Evolutionary conservation across 2,888 invertebrate genomes (phyloP).

Genomic region (Phania funesta): DNA sequence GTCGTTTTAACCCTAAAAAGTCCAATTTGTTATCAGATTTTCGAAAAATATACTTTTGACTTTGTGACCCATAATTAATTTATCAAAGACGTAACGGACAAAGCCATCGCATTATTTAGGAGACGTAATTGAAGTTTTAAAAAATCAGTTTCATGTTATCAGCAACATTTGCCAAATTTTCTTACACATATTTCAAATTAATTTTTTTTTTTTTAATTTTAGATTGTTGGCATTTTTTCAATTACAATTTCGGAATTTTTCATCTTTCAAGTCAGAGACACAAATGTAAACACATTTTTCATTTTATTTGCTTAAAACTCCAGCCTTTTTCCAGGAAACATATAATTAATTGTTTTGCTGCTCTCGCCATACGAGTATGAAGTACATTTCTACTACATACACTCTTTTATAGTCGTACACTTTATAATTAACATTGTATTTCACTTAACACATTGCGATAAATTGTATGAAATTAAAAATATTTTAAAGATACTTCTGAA

Average conservation of each 20-base stretch:
- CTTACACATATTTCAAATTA: too few species aligned
- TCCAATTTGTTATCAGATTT: too few species aligned
- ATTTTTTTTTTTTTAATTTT: too few species aligned
- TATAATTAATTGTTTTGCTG: constrained; percentile 11
- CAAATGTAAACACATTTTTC: not conserved
- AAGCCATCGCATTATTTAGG: too few species aligned
- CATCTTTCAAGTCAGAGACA: constrained; percentile 6
- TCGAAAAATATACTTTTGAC: too few species aligned
- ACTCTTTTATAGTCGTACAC: constrained; percentile 8
- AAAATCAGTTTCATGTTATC: too few species aligned
- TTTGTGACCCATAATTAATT: too few species aligned
- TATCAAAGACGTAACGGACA: too few species aligned
- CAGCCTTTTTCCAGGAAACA: constrained; percentile 28
- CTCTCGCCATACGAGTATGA: not conserved
- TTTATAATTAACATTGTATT: constrained; percentile 59
- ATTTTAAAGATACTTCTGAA: not conserved
- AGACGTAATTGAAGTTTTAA: too few species aligned
- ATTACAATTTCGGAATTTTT: not conserved
- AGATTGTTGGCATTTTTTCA: too few species aligned
- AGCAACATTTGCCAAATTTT: too few species aligned
- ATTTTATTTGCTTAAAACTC: not conserved
- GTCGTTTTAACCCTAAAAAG: too few species aligned
- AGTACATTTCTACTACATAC: not conserved
- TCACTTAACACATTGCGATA: constrained; percentile 47
- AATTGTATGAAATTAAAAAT: constrained; percentile 36